These are phyloP conservation scores for Paramormyrops hopkinsi DNA, from an alignment of 2,797 vertebrate species.

Conservation along the genomic window DNA sequence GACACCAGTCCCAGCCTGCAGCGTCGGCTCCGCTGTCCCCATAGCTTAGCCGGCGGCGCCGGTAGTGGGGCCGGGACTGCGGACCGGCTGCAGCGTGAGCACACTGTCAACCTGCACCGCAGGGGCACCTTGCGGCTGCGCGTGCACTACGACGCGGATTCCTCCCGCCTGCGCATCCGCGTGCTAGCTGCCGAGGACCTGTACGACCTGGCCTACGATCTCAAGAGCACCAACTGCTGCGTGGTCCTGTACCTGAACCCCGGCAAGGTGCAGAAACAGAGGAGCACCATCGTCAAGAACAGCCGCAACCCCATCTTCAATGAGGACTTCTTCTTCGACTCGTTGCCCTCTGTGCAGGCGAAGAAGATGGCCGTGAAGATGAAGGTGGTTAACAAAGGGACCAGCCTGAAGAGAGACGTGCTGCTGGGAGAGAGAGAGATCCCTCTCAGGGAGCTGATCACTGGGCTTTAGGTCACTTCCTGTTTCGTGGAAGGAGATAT, in stretches of 20 bases:
- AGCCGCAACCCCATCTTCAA: constrained; percentile 72
- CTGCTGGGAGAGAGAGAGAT: constrained; percentile 87
- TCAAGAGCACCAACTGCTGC: constrained; percentile 90
- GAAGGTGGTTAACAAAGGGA: constrained; percentile 95
- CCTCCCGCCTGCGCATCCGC: constrained; percentile 76
- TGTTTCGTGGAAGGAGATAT: neutral
- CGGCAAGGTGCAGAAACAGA: constrained; percentile 72
- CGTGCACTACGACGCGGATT: constrained; percentile 75
- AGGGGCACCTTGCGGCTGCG: constrained; percentile 75
- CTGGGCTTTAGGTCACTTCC: constrained; percentile 52
- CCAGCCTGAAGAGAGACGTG: constrained; percentile 87
- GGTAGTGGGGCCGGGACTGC: constrained; percentile 34
- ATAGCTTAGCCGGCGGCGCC: constrained; percentile 43
- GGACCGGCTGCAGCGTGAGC: constrained; percentile 42
- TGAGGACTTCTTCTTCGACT: constrained; percentile 77
- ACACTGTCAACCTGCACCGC: constrained; percentile 73
- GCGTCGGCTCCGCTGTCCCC: constrained; percentile 68
- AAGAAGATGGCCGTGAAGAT: constrained; percentile 84
- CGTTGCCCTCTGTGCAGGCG: constrained; percentile 69
- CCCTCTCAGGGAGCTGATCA: constrained; percentile 71
- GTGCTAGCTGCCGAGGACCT: constrained; percentile 80
- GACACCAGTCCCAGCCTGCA: constrained; percentile 85
- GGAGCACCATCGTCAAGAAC: constrained; percentile 71
- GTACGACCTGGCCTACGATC: constrained; percentile 75
- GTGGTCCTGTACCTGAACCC: constrained; percentile 85